Evolutionary conservation across 1,140 invertebrate genomes (phyloP).

Genomic region (Helicoverpa zea): DNA sequence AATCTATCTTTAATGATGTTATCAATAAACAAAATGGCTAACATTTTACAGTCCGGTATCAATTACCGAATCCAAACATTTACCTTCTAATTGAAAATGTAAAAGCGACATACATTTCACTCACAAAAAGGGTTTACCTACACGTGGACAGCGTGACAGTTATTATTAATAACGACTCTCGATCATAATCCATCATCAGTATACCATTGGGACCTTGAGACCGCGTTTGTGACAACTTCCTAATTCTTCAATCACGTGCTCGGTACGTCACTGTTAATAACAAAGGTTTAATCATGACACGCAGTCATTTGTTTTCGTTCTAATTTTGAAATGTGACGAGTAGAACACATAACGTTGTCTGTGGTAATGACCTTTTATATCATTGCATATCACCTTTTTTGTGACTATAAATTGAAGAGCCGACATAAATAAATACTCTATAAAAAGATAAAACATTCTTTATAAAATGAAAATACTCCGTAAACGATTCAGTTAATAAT

Average conservation of each 20-base stretch:
- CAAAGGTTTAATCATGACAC: neutral
- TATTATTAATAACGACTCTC: conserved; percentile 13
- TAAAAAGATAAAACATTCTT: neutral
- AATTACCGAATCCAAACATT: conserved; percentile 7
- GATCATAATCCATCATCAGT: conserved; percentile 22
- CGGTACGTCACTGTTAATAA: neutral
- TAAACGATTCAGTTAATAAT: neutral
- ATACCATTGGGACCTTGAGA: neutral
- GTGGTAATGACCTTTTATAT: no score
- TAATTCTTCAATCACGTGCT: conserved; percentile 11
- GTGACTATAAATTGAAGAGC: no score
- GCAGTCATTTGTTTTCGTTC: neutral
- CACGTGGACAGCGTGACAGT: conserved; percentile 4
- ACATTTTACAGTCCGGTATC: no score
- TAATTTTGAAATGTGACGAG: neutral
- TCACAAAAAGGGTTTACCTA: conserved; percentile 13
- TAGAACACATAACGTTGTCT: no score
- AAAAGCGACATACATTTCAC: neutral
- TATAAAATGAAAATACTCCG: neutral
- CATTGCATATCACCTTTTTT: no score
- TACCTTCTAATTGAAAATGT: neutral
- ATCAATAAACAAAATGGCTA: no score
- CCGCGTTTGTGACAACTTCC: neutral
- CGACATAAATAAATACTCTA: no score
- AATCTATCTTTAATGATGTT: no score